Conservation (phyloP, 2,113 vertebrate species). For the Mobula hypostoma region DNA sequence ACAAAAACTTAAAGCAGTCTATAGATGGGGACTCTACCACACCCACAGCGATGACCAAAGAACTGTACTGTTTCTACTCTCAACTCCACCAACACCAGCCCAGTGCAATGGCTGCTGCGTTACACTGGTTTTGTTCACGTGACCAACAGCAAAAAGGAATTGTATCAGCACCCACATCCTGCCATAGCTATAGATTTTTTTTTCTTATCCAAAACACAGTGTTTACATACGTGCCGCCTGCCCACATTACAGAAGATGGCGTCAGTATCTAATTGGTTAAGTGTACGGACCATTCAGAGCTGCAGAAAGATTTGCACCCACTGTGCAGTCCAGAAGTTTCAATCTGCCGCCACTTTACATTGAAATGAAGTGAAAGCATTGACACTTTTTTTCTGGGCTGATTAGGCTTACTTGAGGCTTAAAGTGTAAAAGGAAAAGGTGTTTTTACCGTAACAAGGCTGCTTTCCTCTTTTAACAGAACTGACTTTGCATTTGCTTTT, state of each 20-base stretch:
- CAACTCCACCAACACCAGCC: not conserved
- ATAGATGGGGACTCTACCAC: not conserved
- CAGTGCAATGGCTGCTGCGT: not conserved
- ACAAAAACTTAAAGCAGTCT: not conserved
- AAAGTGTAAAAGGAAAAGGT: not conserved
- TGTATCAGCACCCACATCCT: constrained; percentile 30
- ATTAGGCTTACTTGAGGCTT: not conserved
- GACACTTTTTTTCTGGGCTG: no score
- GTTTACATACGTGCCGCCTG: not conserved
- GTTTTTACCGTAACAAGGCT: not conserved
- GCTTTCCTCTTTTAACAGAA: not conserved
- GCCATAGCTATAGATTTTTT: not conserved
- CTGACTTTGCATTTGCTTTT: not conserved
- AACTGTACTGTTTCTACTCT: not conserved
- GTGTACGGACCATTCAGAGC: not conserved
- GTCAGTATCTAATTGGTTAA: not conserved
- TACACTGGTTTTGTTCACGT: not conserved
- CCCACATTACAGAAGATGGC: not conserved
- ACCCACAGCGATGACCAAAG: not conserved
- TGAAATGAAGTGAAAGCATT: not conserved
- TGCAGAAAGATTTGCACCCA: not conserved
- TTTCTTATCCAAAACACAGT: not conserved
- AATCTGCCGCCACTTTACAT: not conserved
- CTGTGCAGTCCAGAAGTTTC: not conserved
- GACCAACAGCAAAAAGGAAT: not conserved